phyloP scores from a whole-genome alignment of 2,113 vertebrate genomes.

The Oreochromis aureus region DNA sequence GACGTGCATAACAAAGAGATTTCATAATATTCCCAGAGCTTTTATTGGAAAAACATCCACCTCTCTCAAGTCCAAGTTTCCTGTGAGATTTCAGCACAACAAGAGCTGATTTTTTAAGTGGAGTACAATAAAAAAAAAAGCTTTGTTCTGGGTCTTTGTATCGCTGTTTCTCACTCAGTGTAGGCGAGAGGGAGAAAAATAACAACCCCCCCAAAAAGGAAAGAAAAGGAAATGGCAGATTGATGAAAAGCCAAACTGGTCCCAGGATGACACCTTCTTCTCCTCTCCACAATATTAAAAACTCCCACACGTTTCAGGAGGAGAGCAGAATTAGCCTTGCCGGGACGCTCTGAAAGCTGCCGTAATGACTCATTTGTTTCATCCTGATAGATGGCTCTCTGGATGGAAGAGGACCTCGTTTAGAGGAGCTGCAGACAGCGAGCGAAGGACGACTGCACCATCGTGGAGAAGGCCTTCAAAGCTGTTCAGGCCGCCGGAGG shows the following conservation, averaged over 20 bases:
- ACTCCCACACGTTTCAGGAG: slow-evolving; percentile 72
- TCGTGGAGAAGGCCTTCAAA: background rate
- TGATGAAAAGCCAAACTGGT: slow-evolving; percentile 74
- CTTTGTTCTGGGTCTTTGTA: slow-evolving; percentile 54
- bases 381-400: slow-evolving; percentile 60
- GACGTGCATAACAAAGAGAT: slow-evolving; percentile 41
- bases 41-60: slow-evolving; percentile 38
- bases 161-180: slow-evolving; percentile 11
- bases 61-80: slow-evolving; percentile 51
- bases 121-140: slow-evolving; percentile 12
- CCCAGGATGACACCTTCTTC: slow-evolving; percentile 60
- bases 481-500: background rate
- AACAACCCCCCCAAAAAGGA: slow-evolving; percentile 29
- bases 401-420: slow-evolving; percentile 28
- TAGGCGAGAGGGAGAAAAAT: slow-evolving; percentile 36
- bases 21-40: slow-evolving; percentile 49
- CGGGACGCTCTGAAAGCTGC: slow-evolving; percentile 40
- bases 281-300: slow-evolving; percentile 75
- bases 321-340: slow-evolving; percentile 65
- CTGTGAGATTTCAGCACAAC: slow-evolving; percentile 45
- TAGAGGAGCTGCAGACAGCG: slow-evolving; percentile 4
- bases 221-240: slow-evolving; percentile 59
- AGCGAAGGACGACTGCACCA: slow-evolving; percentile 21
- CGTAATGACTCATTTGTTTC: slow-evolving; percentile 64
- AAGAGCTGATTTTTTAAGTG: slow-evolving; percentile 24